Percentiles rank a stretch among this genome's conserved stretches.
phyloP scores from a whole-genome alignment of 2,888 invertebrate species.

The Harpalus rufipes region DNA sequence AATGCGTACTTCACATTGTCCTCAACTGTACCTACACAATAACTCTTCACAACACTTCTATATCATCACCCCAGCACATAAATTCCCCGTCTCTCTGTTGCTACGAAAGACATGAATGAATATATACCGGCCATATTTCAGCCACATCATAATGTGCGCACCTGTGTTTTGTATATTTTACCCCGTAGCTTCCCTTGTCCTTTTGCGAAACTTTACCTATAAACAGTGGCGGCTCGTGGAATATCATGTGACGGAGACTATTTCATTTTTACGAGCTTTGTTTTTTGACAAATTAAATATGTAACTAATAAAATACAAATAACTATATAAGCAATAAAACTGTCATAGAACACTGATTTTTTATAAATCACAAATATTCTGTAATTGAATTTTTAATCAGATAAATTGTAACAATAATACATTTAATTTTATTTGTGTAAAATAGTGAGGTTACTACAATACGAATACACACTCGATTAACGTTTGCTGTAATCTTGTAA shows the following conservation, averaged over 20 bases:
- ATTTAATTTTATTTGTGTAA: too few relatives aligned
- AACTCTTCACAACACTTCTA: slow-evolving; percentile 41
- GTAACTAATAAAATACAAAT: too few relatives aligned
- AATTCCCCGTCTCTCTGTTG: slow-evolving; percentile 28
- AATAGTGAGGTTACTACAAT: too few relatives aligned
- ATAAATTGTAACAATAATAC: too few relatives aligned
- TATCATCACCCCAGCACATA: slow-evolving; percentile 51
- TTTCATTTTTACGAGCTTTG: too few relatives aligned
- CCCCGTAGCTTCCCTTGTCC: slow-evolving; percentile 12
- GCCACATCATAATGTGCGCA: slow-evolving; percentile 50
- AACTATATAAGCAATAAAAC: too few relatives aligned
- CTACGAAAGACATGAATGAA: slow-evolving; percentile 58
- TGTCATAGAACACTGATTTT: too few relatives aligned
- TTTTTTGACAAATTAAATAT: too few relatives aligned
- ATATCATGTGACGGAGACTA: background rate
- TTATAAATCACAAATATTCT: too few relatives aligned
- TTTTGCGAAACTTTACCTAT: slow-evolving; percentile 46
- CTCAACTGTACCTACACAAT: slow-evolving; percentile 23
- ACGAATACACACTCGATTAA: too few relatives aligned
- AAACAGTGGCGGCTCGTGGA: slow-evolving; percentile 14
- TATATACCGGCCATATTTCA: slow-evolving; percentile 54
- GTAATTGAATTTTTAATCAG: too few relatives aligned
- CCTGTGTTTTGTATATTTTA: slow-evolving; percentile 62
- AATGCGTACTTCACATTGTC: slow-evolving; percentile 15
- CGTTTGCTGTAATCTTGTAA: too few relatives aligned